Evolutionary conservation across 2,888 invertebrate genomes (phyloP).

Genomic region (Leptinotarsa haldemani): DNA sequence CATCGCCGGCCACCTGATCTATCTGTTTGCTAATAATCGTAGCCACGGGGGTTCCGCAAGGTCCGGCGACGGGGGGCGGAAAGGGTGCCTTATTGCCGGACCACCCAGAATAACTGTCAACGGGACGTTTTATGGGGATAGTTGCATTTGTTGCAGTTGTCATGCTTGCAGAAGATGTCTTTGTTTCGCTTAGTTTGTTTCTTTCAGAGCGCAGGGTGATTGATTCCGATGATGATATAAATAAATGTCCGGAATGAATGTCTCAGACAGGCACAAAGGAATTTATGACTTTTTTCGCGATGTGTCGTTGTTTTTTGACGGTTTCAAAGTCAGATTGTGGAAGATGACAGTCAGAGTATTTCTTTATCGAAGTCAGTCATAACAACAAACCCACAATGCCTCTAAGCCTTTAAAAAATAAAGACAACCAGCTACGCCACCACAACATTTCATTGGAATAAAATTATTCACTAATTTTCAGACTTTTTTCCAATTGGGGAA

Average conservation of each 20-base stretch:
- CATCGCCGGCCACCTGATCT: constrained; percentile 45
- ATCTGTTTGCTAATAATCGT: constrained; percentile 48
- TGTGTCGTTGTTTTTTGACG: not conserved
- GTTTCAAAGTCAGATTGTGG: not conserved
- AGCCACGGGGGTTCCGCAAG: constrained; percentile 38
- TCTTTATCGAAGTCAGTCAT: too few relatives aligned
- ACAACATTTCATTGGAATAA: too few relatives aligned
- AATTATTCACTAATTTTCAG: too few relatives aligned
- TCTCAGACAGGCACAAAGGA: not conserved
- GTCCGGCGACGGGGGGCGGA: constrained; percentile 37
- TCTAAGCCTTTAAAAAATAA: too few relatives aligned
- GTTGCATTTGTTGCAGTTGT: constrained; percentile 45
- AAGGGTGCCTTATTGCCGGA: constrained; percentile 44
- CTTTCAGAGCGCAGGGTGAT: not conserved
- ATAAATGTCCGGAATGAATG: not conserved
- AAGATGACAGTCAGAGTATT: too few relatives aligned
- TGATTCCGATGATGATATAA: constrained; percentile 9
- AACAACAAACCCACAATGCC: too few relatives aligned
- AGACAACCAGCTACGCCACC: too few relatives aligned
- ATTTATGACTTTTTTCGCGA: not conserved
- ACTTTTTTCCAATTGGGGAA: too few relatives aligned
- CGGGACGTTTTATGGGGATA: constrained; percentile 40
- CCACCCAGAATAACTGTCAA: constrained; percentile 50
- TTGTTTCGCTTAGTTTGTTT: not conserved
- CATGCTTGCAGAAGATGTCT: constrained; percentile 25